These are phyloP conservation scores for Andrena bucephala DNA, from an alignment of 2,888 invertebrate species.

Conservation along the genomic window DNA sequence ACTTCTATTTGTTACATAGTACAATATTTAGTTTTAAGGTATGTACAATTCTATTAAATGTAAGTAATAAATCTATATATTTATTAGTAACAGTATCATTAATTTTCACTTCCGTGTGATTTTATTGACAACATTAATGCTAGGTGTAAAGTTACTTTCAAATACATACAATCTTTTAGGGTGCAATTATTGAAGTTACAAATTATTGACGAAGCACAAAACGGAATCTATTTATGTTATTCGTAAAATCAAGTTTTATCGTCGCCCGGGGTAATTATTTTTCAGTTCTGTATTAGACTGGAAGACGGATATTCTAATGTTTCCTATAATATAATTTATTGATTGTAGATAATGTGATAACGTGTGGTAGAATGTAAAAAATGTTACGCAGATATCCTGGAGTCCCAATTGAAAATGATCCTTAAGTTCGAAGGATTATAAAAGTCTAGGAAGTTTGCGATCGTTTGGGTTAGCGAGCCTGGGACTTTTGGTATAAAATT, in stretches of 20 bases:
- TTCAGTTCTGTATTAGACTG: neutral
- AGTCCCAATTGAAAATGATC: neutral
- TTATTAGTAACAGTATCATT: no score
- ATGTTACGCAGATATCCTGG: neutral
- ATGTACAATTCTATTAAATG: no score
- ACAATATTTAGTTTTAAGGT: no score
- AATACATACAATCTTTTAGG: no score
- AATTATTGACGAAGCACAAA: neutral
- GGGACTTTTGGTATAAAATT: constrained; percentile 35
- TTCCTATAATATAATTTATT: neutral
- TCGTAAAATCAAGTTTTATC: neutral
- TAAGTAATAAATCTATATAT: no score
- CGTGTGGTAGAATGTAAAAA: neutral
- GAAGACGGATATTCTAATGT: neutral
- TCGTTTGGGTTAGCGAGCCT: constrained; percentile 23
- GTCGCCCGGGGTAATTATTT: neutral
- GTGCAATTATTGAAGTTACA: neutral
- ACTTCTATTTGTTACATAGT: no score
- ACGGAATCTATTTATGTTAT: no score
- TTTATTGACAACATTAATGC: no score
- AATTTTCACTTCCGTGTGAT: no score
- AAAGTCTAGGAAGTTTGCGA: constrained; percentile 20
- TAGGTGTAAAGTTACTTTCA: no score
- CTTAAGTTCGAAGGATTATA: neutral
- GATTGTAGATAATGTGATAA: neutral